Evolutionary conservation across 1,140 invertebrate genomes (phyloP), one percentile per base, ranked within the genome.

Genomic region (Stenopsyche tienmushanensis): DNA sequence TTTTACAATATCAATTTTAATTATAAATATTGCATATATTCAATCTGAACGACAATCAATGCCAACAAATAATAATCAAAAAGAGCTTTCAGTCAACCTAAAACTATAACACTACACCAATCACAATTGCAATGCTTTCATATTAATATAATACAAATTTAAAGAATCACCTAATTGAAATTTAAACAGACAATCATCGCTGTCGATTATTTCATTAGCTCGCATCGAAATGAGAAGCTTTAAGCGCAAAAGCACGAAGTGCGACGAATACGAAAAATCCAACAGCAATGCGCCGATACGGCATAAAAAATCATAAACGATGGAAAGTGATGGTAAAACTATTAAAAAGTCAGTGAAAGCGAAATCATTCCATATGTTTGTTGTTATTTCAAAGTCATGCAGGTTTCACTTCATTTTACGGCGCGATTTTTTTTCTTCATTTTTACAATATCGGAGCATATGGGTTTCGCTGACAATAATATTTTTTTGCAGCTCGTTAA

Each of bases 191-290:
- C n/a, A 34, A 34, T 34, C 29, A 34, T 34, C 5, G 13, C 5
- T 7, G 13, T 34, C 13, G 29, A 34, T 34, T 5, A 34, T 34
- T 34, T 13, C 29, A 34, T 34, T 34, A 34, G 13, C 5, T 34
- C 13, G 13, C 5, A 34, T 34, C 5, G 13, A 34, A 34, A 34
- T 13, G 29, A 34, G 15, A 9, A 49, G 15, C 15, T 49, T 9
- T 49, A 49, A 34, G n/a, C n/a, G n/a, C n/a, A 26, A n/a, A 24
- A 18, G 7, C 52, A 54, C 23, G 23, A 54, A 54, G 20, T 34
- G 29, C 29, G 29, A 34, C 29, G 5, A 13, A 24, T 49, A n/a
- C 72, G 72, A 71, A 58, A 55, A 54, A 54, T 20, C 10, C 10
- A 24, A 54, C 23, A 24, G 15, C 7, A 54, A n/a, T 21, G 23